A percentile compares a stretch with the other conserved stretches of the same genome.
Conservation (phyloP, 2,113 vertebrate genomes). For the Python bivittatus region DNA sequence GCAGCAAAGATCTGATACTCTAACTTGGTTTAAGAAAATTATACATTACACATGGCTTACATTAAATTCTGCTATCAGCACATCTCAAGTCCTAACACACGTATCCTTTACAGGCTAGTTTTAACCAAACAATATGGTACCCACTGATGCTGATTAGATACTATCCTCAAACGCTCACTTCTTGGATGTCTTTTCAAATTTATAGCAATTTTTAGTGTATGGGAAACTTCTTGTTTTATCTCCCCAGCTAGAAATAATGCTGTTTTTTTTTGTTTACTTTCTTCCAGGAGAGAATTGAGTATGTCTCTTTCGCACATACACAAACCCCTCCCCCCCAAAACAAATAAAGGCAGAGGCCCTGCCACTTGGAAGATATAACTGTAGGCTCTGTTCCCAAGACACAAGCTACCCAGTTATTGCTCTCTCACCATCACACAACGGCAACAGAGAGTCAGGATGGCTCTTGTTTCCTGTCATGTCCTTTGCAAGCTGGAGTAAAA, state of each 20-base stretch:
- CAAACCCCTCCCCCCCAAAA: background rate
- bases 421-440: background rate
- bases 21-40: slow-evolving; percentile 2
- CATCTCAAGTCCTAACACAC: slow-evolving; percentile 34
- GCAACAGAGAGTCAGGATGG: background rate
- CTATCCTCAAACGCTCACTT: slow-evolving; percentile 53
- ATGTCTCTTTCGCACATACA: slow-evolving; percentile 59
- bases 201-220: slow-evolving; percentile 47
- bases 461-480: background rate
- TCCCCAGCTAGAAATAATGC: slow-evolving; percentile 53
- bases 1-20: background rate
- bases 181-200: slow-evolving; percentile 15
- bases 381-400: slow-evolving; percentile 36
- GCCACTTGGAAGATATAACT: background rate
- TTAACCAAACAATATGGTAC: slow-evolving; percentile 41
- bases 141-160: slow-evolving; percentile 52
- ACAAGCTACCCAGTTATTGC: background rate
- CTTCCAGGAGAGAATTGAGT: slow-evolving; percentile 54
- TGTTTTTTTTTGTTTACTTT: slow-evolving; percentile 48
- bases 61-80: slow-evolving; percentile 33
- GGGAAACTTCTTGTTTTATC: slow-evolving; percentile 41
- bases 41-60: background rate
- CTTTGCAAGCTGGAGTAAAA: background rate
- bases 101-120: slow-evolving; percentile 41
- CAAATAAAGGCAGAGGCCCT: slow-evolving; percentile 61